Evolutionary conservation across 1,140 invertebrate species (phyloP).

Genomic region (Caenorhabditis inopinata): DNA sequence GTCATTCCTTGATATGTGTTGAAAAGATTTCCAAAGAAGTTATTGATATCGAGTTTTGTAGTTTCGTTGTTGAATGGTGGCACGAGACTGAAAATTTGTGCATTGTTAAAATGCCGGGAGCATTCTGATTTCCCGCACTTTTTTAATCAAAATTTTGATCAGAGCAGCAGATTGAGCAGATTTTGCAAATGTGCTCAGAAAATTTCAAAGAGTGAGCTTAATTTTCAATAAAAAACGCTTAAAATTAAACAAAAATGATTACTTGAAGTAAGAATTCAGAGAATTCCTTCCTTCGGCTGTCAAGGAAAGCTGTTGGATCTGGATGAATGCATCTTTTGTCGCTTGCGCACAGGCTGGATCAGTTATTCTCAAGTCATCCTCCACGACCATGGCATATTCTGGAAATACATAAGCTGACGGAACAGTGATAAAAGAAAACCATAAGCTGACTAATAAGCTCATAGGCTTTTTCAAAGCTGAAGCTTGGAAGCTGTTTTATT

Average conservation of each 20-base stretch:
- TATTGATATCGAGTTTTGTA: constrained; percentile 48
- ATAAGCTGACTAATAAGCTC: no score
- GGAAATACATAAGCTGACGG: constrained; percentile 31
- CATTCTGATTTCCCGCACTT: not conserved
- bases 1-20: constrained; percentile 49
- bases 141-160: no score
- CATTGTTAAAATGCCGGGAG: not conserved
- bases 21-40: constrained; percentile 46
- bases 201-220: no score
- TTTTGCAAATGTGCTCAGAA: no score
- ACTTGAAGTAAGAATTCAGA: constrained; percentile 46
- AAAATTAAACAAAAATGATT: no score
- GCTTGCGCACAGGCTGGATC: constrained; percentile 35
- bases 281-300: constrained; percentile 45
- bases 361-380: constrained; percentile 43
- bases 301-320: constrained; percentile 44
- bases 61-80: constrained; percentile 41
- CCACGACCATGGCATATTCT: constrained; percentile 49
- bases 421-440: no score
- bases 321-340: constrained; percentile 25
- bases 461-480: no score
- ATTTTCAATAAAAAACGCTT: not conserved
- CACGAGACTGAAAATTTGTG: constrained; percentile 26
- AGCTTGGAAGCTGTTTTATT: no score
- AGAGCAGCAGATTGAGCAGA: no score